phyloP scores from a whole-genome alignment of 2,888 invertebrate genomes.

The Aromia moschata region DNA sequence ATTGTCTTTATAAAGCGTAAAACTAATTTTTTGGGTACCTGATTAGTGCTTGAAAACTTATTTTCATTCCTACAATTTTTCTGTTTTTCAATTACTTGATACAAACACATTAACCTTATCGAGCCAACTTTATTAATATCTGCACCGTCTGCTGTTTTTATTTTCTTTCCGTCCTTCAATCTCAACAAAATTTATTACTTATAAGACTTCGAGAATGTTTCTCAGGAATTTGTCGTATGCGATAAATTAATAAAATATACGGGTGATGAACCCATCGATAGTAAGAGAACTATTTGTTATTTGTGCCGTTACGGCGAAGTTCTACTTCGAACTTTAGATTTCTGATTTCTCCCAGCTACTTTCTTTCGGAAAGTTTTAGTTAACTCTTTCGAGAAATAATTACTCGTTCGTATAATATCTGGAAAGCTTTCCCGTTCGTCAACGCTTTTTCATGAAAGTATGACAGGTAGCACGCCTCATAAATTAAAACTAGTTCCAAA shows the following conservation, averaged over 20 bases:
- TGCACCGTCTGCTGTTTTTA: neutral
- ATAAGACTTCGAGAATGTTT: slow-evolving; percentile 15
- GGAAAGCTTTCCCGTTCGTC: too few relatives aligned
- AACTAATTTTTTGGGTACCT: too few relatives aligned
- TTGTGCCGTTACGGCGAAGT: slow-evolving; percentile 10
- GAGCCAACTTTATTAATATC: neutral
- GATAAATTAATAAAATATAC: slow-evolving; percentile 18
- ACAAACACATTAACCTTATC: too few relatives aligned
- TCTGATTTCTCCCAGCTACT: slow-evolving; percentile 10
- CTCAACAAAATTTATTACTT: slow-evolving; percentile 7
- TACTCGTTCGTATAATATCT: too few relatives aligned
- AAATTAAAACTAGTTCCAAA: too few relatives aligned
- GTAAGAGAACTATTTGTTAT: slow-evolving; percentile 13
- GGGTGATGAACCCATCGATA: slow-evolving; percentile 18
- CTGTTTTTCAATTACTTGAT: too few relatives aligned
- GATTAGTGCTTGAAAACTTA: too few relatives aligned
- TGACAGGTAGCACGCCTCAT: too few relatives aligned
- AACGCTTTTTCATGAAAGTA: too few relatives aligned
- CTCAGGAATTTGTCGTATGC: slow-evolving; percentile 7
- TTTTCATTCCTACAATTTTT: too few relatives aligned
- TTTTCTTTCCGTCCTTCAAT: neutral
- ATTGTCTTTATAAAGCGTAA: too few relatives aligned
- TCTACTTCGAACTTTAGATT: slow-evolving; percentile 16
- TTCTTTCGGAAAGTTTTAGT: slow-evolving; percentile 19
- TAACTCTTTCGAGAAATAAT: too few relatives aligned